Evolutionary conservation across 2,797 vertebrate species (phyloP), one percentile per base, ranked within the genome.

Genomic region (Balearica regulorum): DNA sequence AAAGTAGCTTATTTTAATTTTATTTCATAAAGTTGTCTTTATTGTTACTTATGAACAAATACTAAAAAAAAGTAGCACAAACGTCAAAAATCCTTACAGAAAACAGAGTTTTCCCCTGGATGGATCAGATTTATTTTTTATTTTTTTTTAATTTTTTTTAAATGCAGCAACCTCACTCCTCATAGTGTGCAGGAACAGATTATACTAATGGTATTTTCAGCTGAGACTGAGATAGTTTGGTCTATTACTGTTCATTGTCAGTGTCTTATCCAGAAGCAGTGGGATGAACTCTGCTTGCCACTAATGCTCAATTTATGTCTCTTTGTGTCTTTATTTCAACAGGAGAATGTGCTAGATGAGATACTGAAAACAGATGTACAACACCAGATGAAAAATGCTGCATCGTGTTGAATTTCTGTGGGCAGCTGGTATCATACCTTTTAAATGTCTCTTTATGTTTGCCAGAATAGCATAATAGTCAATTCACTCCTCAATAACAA

Each of bases 281-380:
- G 16, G 82, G 76, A 92, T 93, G 86, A 97, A 91, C 88, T 92
- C 87, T 96, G 85, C 62, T 66, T 94, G 90, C 44, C 62, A 71
- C 83, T 95, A 95, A 95, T 73, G 87, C 93, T 97, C 85, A 87
- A 76, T 96, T 92, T 91, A 66, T 68, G 53, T 77, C 78, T 75
- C 71, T 91, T 81, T 53, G 13, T 93, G 86, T 87, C 64, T 88
- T 95, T 89, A 65, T 94, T 95, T 87, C 87, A 83, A 82, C 89
- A 78, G 85, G 61, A 87, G 58, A 87, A 93, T n/a, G 57, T 61
- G 54, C 35, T 89, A 55, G 71, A 82, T n/a, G 61, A 96, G 85
- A 66, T 70, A 37, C 39, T 78, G 87, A 76, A 95, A 96, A 93
- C 81, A 97, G 92, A 95, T 96, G 93, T 68, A 62, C 68, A 87